Evolutionary conservation across 2,797 vertebrate genomes (phyloP).

Genomic region (Hippocampus kuda): DNA sequence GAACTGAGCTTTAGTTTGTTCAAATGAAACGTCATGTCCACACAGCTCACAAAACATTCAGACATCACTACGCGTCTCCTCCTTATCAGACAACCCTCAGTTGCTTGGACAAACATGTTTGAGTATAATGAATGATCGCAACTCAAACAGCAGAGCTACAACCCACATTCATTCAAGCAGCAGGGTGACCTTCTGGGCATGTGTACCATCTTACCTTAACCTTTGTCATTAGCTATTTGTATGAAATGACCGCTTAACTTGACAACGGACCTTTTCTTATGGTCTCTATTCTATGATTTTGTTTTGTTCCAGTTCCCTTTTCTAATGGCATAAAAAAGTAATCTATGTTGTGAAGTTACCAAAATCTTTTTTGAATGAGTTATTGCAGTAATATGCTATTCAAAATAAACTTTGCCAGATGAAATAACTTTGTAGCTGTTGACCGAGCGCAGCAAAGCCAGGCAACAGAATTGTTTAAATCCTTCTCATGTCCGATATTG

Average conservation of each 20-base stretch:
- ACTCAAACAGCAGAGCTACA: constrained; percentile 20
- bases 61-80: constrained; percentile 20
- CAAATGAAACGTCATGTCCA: constrained; percentile 8
- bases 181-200: neutral
- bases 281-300: too few relatives aligned
- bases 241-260: neutral
- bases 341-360: neutral
- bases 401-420: neutral
- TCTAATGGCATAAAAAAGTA: too few relatives aligned
- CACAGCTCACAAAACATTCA: constrained; percentile 20
- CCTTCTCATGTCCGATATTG: neutral
- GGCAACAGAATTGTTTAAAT: neutral
- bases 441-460: neutral
- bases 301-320: too few relatives aligned
- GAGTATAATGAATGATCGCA: constrained; percentile 6
- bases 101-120: constrained; percentile 44
- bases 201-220: neutral
- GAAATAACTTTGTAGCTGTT: neutral
- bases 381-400: neutral
- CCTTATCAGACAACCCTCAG: constrained; percentile 37
- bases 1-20: constrained; percentile 16
- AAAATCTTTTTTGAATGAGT: neutral
- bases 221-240: neutral
- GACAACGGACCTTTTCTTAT: neutral
- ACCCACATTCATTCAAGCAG: constrained; percentile 4